Conservation (phyloP, 1,140 invertebrate species). For the Cotesia chilonis region DNA sequence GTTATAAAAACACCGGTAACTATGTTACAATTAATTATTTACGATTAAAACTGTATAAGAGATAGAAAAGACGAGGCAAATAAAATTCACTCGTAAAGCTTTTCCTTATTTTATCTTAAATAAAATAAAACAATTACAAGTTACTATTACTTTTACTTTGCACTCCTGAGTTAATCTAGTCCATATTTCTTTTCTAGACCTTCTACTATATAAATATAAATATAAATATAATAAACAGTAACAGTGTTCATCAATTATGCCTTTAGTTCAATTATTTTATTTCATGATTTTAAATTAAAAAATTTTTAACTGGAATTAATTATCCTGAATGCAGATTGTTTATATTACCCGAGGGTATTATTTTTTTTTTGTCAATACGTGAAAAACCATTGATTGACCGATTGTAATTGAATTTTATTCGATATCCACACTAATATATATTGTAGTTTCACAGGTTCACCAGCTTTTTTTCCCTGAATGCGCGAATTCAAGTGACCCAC, state of each 20-base stretch:
- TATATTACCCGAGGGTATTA: not conserved
- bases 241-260: no score
- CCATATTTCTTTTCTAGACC: no score
- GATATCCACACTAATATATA: not conserved
- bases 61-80: constrained; percentile 41
- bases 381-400: constrained; percentile 8
- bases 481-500: constrained; percentile 35
- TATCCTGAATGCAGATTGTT: not conserved
- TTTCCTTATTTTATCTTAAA: not conserved
- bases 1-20: constrained; percentile 66
- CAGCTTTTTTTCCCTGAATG: constrained; percentile 3
- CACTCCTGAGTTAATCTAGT: no score
- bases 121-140: not conserved
- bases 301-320: not conserved
- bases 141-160: no score
- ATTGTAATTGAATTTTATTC: constrained; percentile 21
- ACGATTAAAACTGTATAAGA: constrained; percentile 54
- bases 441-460: not conserved
- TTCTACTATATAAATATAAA: no score
- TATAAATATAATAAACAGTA: no score
- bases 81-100: constrained; percentile 55
- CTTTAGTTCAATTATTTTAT: no score
- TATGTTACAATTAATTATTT: constrained; percentile 66
- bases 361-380: not conserved
- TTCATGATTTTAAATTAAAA: no score